Conservation (phyloP, 2,113 vertebrate genomes). For the Pollachius pollachius region DNA sequence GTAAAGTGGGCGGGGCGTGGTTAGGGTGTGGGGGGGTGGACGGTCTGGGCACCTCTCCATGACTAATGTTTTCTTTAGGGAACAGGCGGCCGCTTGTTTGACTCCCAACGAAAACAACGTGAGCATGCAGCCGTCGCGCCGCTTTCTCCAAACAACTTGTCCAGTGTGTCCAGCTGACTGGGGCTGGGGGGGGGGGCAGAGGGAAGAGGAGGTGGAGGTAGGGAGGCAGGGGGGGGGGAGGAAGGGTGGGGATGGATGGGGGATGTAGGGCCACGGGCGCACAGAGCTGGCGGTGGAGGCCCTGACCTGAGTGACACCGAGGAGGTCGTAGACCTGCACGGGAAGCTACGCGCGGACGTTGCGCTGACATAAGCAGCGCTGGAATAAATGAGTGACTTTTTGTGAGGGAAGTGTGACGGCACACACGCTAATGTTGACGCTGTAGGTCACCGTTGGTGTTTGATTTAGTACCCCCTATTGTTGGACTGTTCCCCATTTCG, state of each 20-base stretch:
- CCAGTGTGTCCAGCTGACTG: slow-evolving; percentile 61
- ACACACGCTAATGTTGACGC: neutral
- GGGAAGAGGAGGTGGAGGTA: slow-evolving; percentile 19
- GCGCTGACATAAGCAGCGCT: neutral
- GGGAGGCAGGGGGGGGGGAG: neutral
- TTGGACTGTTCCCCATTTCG: too few species aligned
- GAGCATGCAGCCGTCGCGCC: slow-evolving; percentile 44
- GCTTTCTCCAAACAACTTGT: slow-evolving; percentile 68
- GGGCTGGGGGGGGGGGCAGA: neutral
- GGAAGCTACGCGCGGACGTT: neutral
- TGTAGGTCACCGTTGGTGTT: neutral
- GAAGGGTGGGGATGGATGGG: neutral
- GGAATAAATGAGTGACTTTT: too few species aligned
- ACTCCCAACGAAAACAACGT: slow-evolving; percentile 69
- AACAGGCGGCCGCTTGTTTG: slow-evolving; percentile 77
- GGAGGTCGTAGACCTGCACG: neutral
- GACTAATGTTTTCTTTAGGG: slow-evolving; percentile 75
- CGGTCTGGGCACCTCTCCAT: slow-evolving; percentile 38
- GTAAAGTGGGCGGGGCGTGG: slow-evolving; percentile 13
- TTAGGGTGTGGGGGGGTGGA: slow-evolving; percentile 11
- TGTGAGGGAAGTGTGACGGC: neutral
- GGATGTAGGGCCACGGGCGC: neutral
- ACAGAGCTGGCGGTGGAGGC: neutral
- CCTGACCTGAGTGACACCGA: neutral
- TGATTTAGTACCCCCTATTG: too few species aligned